Percentiles rank a stretch among this genome's conserved stretches.
These are phyloP conservation scores for Lasiurus borealis DNA, from an alignment of 2,113 vertebrate genomes.

Conservation along the genomic window DNA sequence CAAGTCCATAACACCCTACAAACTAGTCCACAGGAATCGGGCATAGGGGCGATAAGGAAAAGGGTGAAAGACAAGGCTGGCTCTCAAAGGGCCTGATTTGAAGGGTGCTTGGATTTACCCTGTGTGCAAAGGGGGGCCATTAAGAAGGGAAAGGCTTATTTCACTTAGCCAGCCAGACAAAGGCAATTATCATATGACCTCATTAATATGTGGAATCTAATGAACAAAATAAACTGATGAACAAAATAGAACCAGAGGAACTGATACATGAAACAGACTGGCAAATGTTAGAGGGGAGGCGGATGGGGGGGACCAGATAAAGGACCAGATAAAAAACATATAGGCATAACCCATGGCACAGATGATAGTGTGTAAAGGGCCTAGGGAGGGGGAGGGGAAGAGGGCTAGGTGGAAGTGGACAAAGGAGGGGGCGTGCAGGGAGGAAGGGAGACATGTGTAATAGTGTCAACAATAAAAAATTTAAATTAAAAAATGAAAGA, in stretches of 20 bases:
- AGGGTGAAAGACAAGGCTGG: neutral
- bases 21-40: neutral
- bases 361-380: neutral
- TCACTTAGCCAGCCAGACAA: neutral
- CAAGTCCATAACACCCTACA: neutral
- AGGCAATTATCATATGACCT: neutral
- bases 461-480: neutral
- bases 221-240: neutral
- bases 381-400: no score
- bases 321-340: neutral
- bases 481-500: neutral
- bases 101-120: neutral
- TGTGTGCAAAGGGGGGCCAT: neutral
- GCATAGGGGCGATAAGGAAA: fast-evolving
- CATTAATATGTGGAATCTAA: neutral
- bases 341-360: neutral
- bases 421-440: neutral
- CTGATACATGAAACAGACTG: neutral
- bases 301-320: neutral
- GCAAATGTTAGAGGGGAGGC: neutral
- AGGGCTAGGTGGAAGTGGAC: neutral
- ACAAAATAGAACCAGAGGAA: neutral
- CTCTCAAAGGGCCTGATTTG: neutral
- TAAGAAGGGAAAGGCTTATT: neutral
- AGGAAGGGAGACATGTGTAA: neutral